Evolutionary conservation across 2,888 invertebrate genomes (phyloP), one percentile per base, ranked within the genome.

Genomic region (Xestia ashworthii): DNA sequence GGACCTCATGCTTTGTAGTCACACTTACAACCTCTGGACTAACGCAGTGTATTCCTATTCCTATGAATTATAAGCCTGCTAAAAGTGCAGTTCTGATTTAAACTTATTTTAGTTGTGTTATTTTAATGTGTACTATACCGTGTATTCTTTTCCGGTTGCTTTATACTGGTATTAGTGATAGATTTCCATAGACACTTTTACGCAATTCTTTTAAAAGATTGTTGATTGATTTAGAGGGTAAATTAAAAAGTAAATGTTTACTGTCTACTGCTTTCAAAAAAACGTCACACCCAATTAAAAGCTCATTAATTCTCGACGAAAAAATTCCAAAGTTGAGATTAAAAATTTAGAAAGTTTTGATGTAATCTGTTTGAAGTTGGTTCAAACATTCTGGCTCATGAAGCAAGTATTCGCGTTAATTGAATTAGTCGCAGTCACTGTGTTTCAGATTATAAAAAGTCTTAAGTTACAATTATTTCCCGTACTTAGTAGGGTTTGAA

Each of bases 291-390:
- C 58, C 76, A 89, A 88, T 90, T 86, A 88, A 83, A 89, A 84
- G 74, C 84, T 87, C 84, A 87, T 87, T 88, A 87, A 86, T 87
- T 79, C 71, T 50, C 70, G 25, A 55, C 72, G 71, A 80, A 85
- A 83, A 89, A 87, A 83, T 69, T 74, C 64, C 73, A 64, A 88
- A 87, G 78, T 83, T 83, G 81, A 82, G 82, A 86, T 84, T 75
- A 85, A 82, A 67, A 86, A 83, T 82, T 84, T 85, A 62, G 76
- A 87, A 88, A 84, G 77, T 89, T 89, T 86, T 85, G 81, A 87
- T 85, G 81, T 87, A 87, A 90, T 86, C 83, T 77, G 81, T 82
- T 82, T 82, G 68, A 80, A 83, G 85, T 74, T 74, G 67, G 32
- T 19, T 53, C 60, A 60, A 84, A 81, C 69, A 76, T 86, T 88